These are phyloP conservation scores for Alces alces DNA, from an alignment of 2,113 vertebrate genomes.

Conservation along the genomic window DNA sequence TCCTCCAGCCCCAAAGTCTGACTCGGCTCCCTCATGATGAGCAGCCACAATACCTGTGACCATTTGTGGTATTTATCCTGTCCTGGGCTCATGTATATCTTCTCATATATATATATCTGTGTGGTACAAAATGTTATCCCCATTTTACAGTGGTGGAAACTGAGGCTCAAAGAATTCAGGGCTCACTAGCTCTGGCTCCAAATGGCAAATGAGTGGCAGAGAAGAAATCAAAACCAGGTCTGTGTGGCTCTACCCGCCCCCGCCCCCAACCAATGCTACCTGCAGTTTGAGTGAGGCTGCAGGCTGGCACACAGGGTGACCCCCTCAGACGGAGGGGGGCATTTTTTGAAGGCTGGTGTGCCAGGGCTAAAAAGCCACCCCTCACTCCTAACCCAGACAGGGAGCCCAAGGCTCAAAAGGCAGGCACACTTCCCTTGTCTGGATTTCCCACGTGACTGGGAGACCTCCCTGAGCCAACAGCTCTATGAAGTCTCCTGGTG, in stretches of 20 bases:
- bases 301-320: too few relatives aligned
- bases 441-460: background rate
- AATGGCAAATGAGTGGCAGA: background rate
- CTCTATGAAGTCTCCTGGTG: background rate
- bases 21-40: background rate
- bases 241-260: background rate
- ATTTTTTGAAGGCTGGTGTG: background rate
- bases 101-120: background rate
- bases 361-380: background rate
- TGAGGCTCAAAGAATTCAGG: background rate
- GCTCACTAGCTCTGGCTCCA: background rate
- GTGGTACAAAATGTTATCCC: background rate
- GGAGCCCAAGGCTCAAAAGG: background rate
- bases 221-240: background rate
- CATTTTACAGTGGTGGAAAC: background rate
- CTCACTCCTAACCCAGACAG: background rate
- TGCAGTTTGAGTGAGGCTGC: background rate
- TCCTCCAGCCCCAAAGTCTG: background rate
- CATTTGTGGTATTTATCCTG: background rate
- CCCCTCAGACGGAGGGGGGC: background rate
- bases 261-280: too few relatives aligned
- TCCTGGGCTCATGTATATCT: background rate
- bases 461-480: background rate
- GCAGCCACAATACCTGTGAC: accelerated
- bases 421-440: background rate